Base-by-base conservation (phyloP, 2,113 vertebrate species). In the Shinisaurus crocodilurus region DNA sequence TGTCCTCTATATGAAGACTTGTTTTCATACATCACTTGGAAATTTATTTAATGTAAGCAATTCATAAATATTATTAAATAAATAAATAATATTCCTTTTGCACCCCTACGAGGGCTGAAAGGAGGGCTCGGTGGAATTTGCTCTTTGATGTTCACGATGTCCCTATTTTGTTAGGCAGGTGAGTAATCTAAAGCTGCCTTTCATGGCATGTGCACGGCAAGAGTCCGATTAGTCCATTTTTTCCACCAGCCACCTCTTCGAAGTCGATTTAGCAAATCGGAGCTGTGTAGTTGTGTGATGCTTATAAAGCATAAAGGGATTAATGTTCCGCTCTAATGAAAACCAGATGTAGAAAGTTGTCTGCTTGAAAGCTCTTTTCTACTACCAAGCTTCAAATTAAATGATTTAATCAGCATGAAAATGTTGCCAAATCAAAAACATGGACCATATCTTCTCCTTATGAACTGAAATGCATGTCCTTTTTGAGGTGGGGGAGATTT, bases 301-400 rank as follows among this genome's bases (percentile, higher is more conserved):
- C 93, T 94, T 94, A 86, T 92, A 95, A 95, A 93, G 91, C 94
- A 93, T 94, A 90, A 92, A 93, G 86, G 90, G 84, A 96, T 96
- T 96, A 92, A 95, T 90, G 77, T 82, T 92, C 72, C 57, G 29
- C 79, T 92, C 80, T 96, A 94, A 96, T 95, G 90, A 92, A 96
- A 91, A 84, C 95, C 97, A 97, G 95, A 96, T 94, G 95, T 89
- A 70, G 87, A 82, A 86, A 93, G 82, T 89, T 94, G 92, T 88
- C 69, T 96, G 90, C 93, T 90, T 82, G 93, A 86, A 90, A 93
- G 88, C 88, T 85, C 90, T 88, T 76, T 90, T 83, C 91, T 48
- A 3, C 75, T 90, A 91, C 91, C n/a, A n/a, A 93, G 85, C 79
- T 93, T 92, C 94, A 91, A 94, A 94, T 92, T 15, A 85, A 91